A percentile compares a stretch with the other conserved stretches of the same genome.
Conservation (phyloP, 2,113 vertebrate species). For the Oncorhynchus masou region DNA sequence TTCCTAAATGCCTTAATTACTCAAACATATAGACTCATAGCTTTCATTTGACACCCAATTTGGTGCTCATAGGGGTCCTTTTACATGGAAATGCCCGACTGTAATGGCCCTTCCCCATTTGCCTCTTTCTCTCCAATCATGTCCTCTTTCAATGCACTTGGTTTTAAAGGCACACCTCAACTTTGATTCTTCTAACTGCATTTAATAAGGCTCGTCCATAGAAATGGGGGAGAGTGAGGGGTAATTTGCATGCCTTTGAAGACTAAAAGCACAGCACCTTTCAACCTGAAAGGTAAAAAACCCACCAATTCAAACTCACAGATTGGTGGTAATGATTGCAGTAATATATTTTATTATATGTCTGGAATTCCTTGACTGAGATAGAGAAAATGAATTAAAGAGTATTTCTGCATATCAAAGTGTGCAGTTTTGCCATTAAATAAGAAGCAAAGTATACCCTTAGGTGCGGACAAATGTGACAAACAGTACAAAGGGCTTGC, state of each 20-base stretch:
- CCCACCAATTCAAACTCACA: conserved; percentile 35
- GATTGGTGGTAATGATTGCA: conserved; percentile 58
- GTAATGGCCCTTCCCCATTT: conserved; percentile 20
- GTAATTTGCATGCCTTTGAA: conserved; percentile 73
- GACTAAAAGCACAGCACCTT: conserved; percentile 60
- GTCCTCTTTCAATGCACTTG: conserved; percentile 54
- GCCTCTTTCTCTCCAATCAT: conserved; percentile 45
- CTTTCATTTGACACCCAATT: too few relatives aligned
- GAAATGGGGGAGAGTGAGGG: conserved; percentile 28
- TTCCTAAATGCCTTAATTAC: too few relatives aligned
- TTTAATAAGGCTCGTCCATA: conserved; percentile 71
- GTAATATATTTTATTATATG: conserved; percentile 7
- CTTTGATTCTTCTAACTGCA: conserved; percentile 69
- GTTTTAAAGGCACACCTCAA: conserved; percentile 47
- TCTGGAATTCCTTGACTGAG: conserved; percentile 35
- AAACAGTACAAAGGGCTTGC: not conserved
- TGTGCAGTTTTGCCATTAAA: conserved; percentile 27
- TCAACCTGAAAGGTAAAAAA: conserved; percentile 54
- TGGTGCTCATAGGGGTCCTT: too few relatives aligned
- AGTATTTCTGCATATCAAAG: conserved; percentile 20
- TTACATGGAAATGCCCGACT: conserved; percentile 46
- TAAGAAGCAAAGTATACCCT: not conserved
- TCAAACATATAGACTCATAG: too few relatives aligned
- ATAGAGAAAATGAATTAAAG: conserved; percentile 29
- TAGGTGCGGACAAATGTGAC: not conserved